Evolutionary conservation across 2,113 vertebrate species (phyloP).

Genomic region (Rhipidura dahli): DNA sequence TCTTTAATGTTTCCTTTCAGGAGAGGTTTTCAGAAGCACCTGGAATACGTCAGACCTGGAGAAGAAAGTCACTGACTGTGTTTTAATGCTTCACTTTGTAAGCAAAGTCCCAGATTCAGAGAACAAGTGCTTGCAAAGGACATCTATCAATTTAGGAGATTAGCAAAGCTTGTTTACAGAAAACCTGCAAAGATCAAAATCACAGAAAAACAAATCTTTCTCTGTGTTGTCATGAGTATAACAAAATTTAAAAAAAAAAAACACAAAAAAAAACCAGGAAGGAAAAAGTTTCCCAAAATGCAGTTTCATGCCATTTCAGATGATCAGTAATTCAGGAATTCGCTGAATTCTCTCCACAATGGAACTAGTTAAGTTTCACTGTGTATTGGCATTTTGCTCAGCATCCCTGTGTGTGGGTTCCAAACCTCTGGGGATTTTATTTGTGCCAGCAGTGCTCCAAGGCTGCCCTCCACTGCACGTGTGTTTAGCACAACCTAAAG

Average conservation of each 20-base stretch:
- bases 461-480: not conserved
- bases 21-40: slow-evolving; percentile 22
- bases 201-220: not conserved
- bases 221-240: not conserved
- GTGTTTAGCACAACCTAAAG: not conserved
- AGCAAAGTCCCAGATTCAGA: slow-evolving; percentile 10
- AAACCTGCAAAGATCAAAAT: slow-evolving; percentile 41
- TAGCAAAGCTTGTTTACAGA: slow-evolving; percentile 40
- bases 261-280: rapidly evolving
- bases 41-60: slow-evolving; percentile 7
- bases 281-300: not conserved
- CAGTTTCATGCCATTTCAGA: not conserved
- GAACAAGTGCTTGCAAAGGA: not conserved
- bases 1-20: slow-evolving; percentile 39
- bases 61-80: not conserved
- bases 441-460: not conserved
- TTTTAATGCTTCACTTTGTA: slow-evolving; percentile 37
- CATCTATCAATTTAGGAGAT: slow-evolving; percentile 32
- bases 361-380: not conserved
- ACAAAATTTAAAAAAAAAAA: not conserved
- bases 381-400: not conserved
- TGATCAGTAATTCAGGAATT: not conserved
- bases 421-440: not conserved
- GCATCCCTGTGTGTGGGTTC: not conserved
- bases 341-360: not conserved